These are phyloP conservation scores for Altica lythri DNA, from an alignment of 2,888 invertebrate genomes.

Conservation along the genomic window DNA sequence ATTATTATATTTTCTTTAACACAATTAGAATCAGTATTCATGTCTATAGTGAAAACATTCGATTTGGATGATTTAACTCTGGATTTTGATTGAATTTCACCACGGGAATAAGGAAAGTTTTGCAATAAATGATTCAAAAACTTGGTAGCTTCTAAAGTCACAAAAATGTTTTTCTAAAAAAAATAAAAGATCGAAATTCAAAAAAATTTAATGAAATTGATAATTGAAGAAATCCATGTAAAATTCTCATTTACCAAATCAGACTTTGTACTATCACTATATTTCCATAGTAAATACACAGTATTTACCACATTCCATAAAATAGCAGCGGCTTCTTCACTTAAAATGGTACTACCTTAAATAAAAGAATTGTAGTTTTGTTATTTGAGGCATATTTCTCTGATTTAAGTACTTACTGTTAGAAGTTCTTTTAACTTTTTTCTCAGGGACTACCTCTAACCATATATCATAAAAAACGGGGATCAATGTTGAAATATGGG, in stretches of 20 bases:
- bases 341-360: conserved; percentile 56
- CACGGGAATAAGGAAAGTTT: conserved; percentile 65
- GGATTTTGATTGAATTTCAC: conserved; percentile 38
- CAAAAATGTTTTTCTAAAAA: conserved; percentile 57
- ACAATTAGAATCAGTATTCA: conserved; percentile 56
- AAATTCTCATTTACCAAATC: conserved; percentile 33
- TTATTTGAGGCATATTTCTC: conserved; percentile 29
- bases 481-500: conserved; percentile 70
- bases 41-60: conserved; percentile 54
- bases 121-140: conserved; percentile 64
- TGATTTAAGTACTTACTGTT: conserved; percentile 21
- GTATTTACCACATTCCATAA: conserved; percentile 68
- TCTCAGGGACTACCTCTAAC: conserved; percentile 73
- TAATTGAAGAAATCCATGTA: conserved; percentile 7
- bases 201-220: too few species aligned
- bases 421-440: conserved; percentile 29
- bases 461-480: conserved; percentile 83
- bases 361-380: conserved; percentile 41
- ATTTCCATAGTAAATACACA: conserved; percentile 60
- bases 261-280: conserved; percentile 32
- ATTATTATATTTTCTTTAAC: conserved; percentile 62
- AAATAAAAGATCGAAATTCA: too few species aligned
- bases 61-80: conserved; percentile 47
- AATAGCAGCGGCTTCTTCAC: conserved; percentile 67
- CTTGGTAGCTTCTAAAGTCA: conserved; percentile 59